Evolutionary conservation across 2,113 vertebrate genomes (phyloP).

Genomic region (Malurus elegans): DNA sequence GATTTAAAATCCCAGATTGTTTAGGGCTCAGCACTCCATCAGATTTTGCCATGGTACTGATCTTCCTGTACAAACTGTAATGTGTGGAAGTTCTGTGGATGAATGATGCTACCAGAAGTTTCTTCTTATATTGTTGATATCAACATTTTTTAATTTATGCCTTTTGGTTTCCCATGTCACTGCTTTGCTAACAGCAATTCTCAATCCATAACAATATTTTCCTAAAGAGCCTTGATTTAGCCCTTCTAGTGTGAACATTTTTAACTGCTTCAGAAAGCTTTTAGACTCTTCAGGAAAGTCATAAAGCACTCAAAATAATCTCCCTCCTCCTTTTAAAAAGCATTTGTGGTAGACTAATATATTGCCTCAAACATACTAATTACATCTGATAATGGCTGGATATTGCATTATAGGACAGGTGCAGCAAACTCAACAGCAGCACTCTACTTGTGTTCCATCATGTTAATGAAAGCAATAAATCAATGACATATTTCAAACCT

Average conservation of each 20-base stretch:
- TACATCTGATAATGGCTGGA: not conserved
- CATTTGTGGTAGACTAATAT: conserved; percentile 24
- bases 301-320: not conserved
- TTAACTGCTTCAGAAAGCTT: conserved; percentile 19
- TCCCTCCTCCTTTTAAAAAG: conserved; percentile 1
- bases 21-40: not conserved
- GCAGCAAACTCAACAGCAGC: not conserved
- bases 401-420: not conserved
- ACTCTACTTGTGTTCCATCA: not conserved
- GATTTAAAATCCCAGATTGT: not conserved
- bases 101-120: not conserved
- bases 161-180: not conserved
- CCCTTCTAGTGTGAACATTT: not conserved
- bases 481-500: not conserved
- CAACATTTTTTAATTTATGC: not conserved
- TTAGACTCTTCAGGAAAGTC: not conserved
- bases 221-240: not conserved
- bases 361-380: not conserved
- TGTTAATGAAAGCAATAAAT: conserved; percentile 15
- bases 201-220: not conserved
- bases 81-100: not conserved
- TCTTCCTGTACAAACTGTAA: not conserved
- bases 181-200: not conserved
- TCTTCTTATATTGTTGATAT: not conserved
- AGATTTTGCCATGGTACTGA: not conserved